Evolutionary conservation across 1,140 invertebrate genomes (phyloP).

Genomic region (Lasioglossum albipes): DNA sequence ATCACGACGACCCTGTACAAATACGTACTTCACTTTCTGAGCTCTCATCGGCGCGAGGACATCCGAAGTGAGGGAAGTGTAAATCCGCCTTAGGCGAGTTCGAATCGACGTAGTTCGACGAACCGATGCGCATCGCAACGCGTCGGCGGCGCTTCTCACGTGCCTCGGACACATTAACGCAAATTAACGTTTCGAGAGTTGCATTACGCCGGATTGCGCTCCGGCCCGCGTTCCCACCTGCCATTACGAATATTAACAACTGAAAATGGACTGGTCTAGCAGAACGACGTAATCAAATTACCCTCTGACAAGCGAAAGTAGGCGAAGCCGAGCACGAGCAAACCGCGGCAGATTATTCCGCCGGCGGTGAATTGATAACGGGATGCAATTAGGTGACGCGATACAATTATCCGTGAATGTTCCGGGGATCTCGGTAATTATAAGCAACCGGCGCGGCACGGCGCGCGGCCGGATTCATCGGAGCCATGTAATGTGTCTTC

Average conservation of each 20-base stretch:
- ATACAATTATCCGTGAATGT: slow-evolving; percentile 25
- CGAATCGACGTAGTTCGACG: too few species aligned
- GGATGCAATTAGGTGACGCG: slow-evolving; percentile 15
- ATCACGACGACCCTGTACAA: too few species aligned
- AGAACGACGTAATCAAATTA: slow-evolving; percentile 42
- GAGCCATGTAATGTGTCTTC: neutral
- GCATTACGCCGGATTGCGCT: slow-evolving; percentile 27
- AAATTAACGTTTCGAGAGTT: slow-evolving; percentile 43
- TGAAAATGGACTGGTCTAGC: slow-evolving; percentile 36
- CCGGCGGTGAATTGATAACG: slow-evolving; percentile 11
- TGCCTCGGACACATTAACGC: slow-evolving; percentile 33
- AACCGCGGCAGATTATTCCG: neutral
- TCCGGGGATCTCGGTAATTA: slow-evolving; percentile 5
- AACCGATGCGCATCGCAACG: too few species aligned
- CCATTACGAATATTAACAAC: slow-evolving; percentile 49
- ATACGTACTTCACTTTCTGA: too few species aligned
- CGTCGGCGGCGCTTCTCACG: slow-evolving; percentile 9
- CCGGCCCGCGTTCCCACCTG: neutral
- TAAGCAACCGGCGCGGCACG: slow-evolving; percentile 6
- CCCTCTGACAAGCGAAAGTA: slow-evolving; percentile 28
- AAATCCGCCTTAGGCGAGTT: too few species aligned
- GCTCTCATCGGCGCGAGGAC: too few species aligned
- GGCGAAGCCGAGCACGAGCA: neutral
- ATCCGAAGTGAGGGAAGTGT: too few species aligned
- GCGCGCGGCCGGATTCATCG: neutral